Percentiles rank a stretch among this genome's conserved stretches.
Conservation (phyloP, 2,888 invertebrate species). For the Mantis religiosa region DNA sequence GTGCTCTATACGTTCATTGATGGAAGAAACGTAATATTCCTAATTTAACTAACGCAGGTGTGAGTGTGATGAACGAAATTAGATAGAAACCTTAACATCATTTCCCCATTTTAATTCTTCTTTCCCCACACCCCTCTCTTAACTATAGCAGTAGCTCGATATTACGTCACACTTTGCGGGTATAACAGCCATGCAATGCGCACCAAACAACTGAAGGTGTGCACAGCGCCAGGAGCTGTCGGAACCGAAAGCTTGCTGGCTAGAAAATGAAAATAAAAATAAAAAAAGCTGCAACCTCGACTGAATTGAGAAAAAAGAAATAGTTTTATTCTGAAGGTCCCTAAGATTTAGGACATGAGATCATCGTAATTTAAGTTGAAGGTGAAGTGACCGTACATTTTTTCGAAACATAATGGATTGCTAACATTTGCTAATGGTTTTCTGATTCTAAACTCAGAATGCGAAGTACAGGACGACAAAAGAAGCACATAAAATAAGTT, state of each 20-base stretch:
- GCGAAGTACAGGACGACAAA: too few species aligned
- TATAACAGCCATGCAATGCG: constrained; percentile 10
- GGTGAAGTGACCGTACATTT: too few species aligned
- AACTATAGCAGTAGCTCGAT: not conserved
- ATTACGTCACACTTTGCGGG: constrained; percentile 21
- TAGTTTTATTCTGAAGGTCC: not conserved
- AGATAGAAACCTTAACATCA: not conserved
- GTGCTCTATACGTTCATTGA: not conserved
- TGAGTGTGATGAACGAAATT: not conserved
- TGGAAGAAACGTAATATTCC: not conserved
- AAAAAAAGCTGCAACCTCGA: not conserved
- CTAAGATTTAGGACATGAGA: too few species aligned
- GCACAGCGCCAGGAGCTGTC: not conserved
- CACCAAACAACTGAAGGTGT: not conserved
- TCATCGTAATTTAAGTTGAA: too few species aligned
- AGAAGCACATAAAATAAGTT: too few species aligned
- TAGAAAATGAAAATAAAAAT: not conserved
- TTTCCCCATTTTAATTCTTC: not conserved
- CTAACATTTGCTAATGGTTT: too few species aligned
- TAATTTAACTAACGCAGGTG: not conserved
- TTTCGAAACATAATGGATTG: too few species aligned
- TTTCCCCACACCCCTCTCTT: constrained; percentile 1
- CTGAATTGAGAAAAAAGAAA: not conserved
- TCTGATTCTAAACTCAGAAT: too few species aligned
- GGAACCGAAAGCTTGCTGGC: not conserved